phyloP scores from a whole-genome alignment of 2,113 vertebrate species.

The Podocnemis expansa region DNA sequence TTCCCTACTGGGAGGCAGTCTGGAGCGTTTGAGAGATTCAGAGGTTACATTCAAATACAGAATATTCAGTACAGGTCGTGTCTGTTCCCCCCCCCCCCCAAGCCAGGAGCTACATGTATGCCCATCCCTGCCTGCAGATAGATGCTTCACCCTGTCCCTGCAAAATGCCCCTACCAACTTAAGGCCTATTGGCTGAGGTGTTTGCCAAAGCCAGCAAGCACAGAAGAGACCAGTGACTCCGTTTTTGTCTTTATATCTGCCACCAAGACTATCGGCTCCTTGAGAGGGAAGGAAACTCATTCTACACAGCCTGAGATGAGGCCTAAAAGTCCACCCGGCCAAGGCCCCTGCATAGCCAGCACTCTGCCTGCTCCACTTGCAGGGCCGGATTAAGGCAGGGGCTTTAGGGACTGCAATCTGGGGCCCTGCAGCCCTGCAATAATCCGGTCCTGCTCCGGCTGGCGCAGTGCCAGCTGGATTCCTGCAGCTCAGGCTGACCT shows the following conservation, averaged over 20 bases:
- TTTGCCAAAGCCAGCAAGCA: rapidly evolving
- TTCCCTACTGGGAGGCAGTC: background rate
- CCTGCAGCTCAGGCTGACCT: no score
- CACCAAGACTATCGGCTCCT: background rate
- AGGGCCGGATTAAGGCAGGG: no score
- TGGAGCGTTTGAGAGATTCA: background rate
- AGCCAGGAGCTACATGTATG: background rate
- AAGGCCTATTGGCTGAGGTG: background rate
- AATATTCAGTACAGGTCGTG: background rate
- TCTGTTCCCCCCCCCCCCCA: background rate
- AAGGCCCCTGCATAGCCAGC: background rate
- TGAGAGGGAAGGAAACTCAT: background rate
- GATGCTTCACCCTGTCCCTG: background rate
- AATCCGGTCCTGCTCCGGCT: no score
- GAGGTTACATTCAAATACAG: constrained; percentile 3
- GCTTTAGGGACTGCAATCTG: no score
- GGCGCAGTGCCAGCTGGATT: no score
- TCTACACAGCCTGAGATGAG: background rate
- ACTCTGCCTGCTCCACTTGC: rapidly evolving
- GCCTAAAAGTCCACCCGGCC: background rate
- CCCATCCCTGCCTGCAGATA: background rate
- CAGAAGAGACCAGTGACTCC: background rate
- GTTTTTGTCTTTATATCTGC: background rate
- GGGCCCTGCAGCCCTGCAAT: no score
- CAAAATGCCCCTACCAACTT: rapidly evolving